Evolutionary conservation across 2,797 vertebrate species (phyloP).

Genomic region (Falco novaeseelandiae): DNA sequence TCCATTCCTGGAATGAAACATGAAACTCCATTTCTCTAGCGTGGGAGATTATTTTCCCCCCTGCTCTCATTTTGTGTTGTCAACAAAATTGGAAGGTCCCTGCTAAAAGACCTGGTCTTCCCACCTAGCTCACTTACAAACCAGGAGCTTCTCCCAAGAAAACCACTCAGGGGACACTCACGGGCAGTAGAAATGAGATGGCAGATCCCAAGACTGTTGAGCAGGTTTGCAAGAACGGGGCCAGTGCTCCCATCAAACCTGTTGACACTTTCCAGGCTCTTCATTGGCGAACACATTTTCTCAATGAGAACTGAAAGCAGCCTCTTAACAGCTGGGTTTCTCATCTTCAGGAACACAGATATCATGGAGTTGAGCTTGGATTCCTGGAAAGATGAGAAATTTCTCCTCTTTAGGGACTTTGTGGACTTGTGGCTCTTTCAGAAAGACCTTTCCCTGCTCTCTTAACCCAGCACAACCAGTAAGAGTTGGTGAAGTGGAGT

Average conservation of each 20-base stretch:
- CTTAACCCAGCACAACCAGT: neutral
- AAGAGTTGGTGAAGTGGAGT: neutral
- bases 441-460: neutral
- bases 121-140: neutral
- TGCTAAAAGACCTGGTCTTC: neutral
- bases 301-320: neutral
- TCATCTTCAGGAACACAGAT: rapidly evolving
- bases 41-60: too few relatives aligned
- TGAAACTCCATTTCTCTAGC: neutral
- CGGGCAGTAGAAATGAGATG: neutral
- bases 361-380: too few relatives aligned
- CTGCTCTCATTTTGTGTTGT: too few relatives aligned
- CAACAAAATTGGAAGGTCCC: neutral
- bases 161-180: neutral
- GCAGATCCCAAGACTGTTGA: neutral
- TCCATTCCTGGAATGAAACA: neutral
- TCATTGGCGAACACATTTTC: neutral
- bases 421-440: neutral
- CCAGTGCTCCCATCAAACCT: neutral
- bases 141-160: neutral
- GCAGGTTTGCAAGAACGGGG: neutral
- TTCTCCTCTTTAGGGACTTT: neutral
- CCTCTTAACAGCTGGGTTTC: rapidly evolving
- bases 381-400: neutral
- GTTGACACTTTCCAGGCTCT: rapidly evolving